These are phyloP conservation scores for Phaonia tiefii DNA, from an alignment of 2,888 invertebrate genomes.

Conservation along the genomic window DNA sequence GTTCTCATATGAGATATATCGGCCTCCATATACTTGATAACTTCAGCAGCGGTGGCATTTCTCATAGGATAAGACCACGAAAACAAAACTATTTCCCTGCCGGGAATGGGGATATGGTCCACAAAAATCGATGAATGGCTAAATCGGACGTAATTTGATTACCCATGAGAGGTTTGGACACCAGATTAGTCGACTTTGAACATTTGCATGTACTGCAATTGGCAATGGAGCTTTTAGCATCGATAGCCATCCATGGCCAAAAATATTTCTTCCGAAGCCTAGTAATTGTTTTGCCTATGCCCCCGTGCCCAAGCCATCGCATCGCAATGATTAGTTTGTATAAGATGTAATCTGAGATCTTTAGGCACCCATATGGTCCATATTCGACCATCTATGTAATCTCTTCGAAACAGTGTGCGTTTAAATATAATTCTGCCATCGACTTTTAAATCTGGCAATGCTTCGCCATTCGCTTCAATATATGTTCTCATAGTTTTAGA, in stretches of 20 bases:
- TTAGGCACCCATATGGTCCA: slow-evolving; percentile 53
- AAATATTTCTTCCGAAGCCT: slow-evolving; percentile 41
- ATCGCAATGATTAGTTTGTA: slow-evolving; percentile 4
- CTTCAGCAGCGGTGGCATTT: background rate
- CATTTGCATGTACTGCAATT: slow-evolving; percentile 30
- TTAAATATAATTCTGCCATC: slow-evolving; percentile 2
- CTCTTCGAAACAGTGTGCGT: background rate
- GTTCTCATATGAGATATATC: slow-evolving; percentile 68
- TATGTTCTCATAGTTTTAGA: background rate
- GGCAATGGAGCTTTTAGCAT: too few relatives aligned
- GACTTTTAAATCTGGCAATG: background rate
- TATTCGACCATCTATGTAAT: slow-evolving; percentile 27
- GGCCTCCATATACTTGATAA: slow-evolving; percentile 46
- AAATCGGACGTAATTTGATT: background rate
- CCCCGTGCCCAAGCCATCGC: slow-evolving; percentile 48
- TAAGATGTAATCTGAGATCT: background rate
- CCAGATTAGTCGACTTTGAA: slow-evolving; percentile 21
- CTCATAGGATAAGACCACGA: slow-evolving; percentile 6
- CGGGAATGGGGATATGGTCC: background rate
- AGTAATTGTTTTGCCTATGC: slow-evolving; percentile 44
- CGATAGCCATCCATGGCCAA: slow-evolving; percentile 57
- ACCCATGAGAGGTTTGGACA: slow-evolving; percentile 9
- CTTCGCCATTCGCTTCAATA: background rate
- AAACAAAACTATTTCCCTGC: background rate
- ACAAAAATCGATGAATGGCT: background rate